Evolutionary conservation across 2,888 invertebrate species (phyloP).

Genomic region (Colostygia pectinataria): DNA sequence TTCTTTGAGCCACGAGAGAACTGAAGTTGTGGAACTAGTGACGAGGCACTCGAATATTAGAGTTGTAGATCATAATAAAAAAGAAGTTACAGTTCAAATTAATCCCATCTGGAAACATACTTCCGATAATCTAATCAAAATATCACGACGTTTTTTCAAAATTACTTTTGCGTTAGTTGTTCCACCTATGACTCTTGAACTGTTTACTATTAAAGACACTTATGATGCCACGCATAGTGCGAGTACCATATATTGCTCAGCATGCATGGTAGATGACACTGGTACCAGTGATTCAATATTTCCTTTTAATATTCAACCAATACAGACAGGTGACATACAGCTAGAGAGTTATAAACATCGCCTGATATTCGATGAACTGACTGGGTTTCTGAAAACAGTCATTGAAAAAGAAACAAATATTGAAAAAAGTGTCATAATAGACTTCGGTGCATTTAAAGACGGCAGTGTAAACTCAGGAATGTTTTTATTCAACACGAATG

Average conservation of each 20-base stretch:
- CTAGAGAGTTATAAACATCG: conserved; percentile 91
- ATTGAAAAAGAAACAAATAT: conserved; percentile 79
- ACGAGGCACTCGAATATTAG: conserved; percentile 87
- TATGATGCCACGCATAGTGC: conserved; percentile 60
- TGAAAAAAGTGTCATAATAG: conserved; percentile 70
- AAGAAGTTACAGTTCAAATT: conserved; percentile 72
- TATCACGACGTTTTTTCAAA: conserved; percentile 80
- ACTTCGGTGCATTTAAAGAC: conserved; percentile 93
- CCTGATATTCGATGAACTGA: conserved; percentile 90
- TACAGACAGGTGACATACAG: conserved; percentile 90
- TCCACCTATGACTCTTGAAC: conserved; percentile 88
- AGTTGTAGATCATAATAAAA: conserved; percentile 86
- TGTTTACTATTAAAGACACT: conserved; percentile 81
- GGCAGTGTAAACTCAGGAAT: conserved; percentile 96
- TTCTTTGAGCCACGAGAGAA: conserved; percentile 89
- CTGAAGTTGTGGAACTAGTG: conserved; percentile 89
- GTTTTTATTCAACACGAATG: conserved; percentile 96
- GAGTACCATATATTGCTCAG: conserved; percentile 58
- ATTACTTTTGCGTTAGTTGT: conserved; percentile 89
- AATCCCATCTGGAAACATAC: conserved; percentile 69
- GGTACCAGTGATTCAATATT: conserved; percentile 38
- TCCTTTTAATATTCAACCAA: conserved; percentile 82
- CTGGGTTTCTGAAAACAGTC: conserved; percentile 91
- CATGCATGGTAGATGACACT: conserved; percentile 54
- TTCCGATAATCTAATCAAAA: conserved; percentile 52